phyloP scores from a whole-genome alignment of 64 coral and sea anemone species.

The Stichodactyla helianthus region DNA sequence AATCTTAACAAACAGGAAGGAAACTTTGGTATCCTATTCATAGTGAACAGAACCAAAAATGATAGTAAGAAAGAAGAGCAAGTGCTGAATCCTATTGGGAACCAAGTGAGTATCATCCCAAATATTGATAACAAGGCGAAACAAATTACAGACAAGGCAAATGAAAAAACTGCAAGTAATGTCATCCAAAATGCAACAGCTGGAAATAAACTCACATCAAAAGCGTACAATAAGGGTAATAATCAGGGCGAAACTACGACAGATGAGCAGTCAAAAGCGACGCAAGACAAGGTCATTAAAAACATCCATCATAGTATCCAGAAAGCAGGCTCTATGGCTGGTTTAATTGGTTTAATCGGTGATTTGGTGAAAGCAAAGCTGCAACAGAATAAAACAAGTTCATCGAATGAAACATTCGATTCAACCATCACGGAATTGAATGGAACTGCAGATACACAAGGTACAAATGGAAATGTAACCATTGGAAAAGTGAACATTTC shows the following conservation, averaged over 20 bases:
- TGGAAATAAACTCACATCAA: not conserved
- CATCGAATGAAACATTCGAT: not conserved
- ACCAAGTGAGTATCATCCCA: not conserved
- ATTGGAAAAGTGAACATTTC: constrained; percentile 10
- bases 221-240: not conserved
- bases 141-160: not conserved
- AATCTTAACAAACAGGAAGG: not conserved
- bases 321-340: not conserved
- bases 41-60: not conserved
- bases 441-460: not conserved
- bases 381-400: not conserved
- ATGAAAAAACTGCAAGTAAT: not conserved
- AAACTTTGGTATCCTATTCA: not conserved
- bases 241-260: not conserved
- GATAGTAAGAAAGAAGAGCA: not conserved
- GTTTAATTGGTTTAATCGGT: not conserved
- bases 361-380: not conserved
- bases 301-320: not conserved
- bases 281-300: not conserved
- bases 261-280: not conserved
- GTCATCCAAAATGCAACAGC: not conserved
- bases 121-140: not conserved
- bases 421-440: not conserved
- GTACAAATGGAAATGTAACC: not conserved
- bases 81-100: not conserved